phyloP scores from a whole-genome alignment of 2,888 invertebrate genomes.

The Nemurella pictetii region DNA sequence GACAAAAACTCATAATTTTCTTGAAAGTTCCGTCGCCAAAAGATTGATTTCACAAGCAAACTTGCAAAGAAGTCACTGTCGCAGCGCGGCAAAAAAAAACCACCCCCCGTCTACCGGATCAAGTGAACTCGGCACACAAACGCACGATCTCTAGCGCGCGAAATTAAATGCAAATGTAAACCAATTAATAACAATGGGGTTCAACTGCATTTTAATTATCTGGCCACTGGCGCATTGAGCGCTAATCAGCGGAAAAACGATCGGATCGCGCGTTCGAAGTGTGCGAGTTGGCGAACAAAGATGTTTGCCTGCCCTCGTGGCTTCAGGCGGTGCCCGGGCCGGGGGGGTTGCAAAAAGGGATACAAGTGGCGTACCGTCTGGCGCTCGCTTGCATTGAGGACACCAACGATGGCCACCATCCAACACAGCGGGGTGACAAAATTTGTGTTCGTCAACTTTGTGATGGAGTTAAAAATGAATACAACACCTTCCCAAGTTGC shows the following conservation, averaged over 20 bases:
- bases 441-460: no score
- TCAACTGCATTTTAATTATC: neutral
- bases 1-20: no score
- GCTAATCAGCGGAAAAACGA: neutral
- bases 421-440: neutral
- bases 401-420: no score
- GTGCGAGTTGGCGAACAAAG: neutral
- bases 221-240: neutral
- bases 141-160: neutral
- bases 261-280: no score
- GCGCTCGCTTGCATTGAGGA: neutral
- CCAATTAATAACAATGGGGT: neutral
- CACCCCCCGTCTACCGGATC: neutral
- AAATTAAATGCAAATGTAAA: neutral
- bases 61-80: no score
- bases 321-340: neutral
- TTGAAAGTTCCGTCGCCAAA: no score
- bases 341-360: neutral
- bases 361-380: neutral
- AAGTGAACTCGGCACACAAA: neutral
- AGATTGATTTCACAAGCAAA: neutral
- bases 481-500: no score
- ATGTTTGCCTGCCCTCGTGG: neutral
- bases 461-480: no score
- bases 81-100: neutral